phyloP scores from a whole-genome alignment of 2,888 invertebrate genomes.

The Drosophila formosana region DNA sequence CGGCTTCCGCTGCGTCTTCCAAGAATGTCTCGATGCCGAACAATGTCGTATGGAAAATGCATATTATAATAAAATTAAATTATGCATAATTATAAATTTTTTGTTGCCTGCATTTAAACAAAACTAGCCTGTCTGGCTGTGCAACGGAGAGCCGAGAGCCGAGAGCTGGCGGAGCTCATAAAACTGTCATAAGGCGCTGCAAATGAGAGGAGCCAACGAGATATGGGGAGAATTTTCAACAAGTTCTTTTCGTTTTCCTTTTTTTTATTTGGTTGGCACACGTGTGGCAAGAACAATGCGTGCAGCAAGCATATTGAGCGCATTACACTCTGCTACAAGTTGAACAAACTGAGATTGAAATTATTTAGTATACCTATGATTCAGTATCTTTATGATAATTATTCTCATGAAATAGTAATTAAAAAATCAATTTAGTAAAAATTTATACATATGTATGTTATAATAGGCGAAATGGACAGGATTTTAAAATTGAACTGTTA shows the following conservation, averaged over 20 bases:
- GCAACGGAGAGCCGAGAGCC: neutral
- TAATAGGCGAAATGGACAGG: neutral
- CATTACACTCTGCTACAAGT: slow-evolving; percentile 38
- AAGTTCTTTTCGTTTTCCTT: slow-evolving; percentile 32
- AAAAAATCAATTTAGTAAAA: neutral
- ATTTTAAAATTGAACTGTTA: neutral
- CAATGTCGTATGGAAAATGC: slow-evolving; percentile 60
- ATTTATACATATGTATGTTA: neutral
- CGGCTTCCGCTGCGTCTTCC: slow-evolving; percentile 71
- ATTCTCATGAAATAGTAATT: neutral
- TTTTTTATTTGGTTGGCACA: slow-evolving; percentile 33
- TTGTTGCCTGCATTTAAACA: slow-evolving; percentile 62
- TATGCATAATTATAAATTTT: slow-evolving; percentile 76
- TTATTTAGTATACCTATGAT: neutral
- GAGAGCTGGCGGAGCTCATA: slow-evolving; percentile 44
- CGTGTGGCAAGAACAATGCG: slow-evolving; percentile 46
- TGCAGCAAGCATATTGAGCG: slow-evolving; percentile 23
- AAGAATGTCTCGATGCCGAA: slow-evolving; percentile 47
- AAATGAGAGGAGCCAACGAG: slow-evolving; percentile 48
- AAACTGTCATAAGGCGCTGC: slow-evolving; percentile 70
- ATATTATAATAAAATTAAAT: slow-evolving; percentile 73
- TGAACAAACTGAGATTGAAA: neutral
- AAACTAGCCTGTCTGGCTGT: slow-evolving; percentile 44
- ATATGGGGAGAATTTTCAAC: slow-evolving; percentile 39
- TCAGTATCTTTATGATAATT: neutral